phyloP scores from a whole-genome alignment of 1,140 invertebrate genomes.

The Branchinecta lindahli region DNA sequence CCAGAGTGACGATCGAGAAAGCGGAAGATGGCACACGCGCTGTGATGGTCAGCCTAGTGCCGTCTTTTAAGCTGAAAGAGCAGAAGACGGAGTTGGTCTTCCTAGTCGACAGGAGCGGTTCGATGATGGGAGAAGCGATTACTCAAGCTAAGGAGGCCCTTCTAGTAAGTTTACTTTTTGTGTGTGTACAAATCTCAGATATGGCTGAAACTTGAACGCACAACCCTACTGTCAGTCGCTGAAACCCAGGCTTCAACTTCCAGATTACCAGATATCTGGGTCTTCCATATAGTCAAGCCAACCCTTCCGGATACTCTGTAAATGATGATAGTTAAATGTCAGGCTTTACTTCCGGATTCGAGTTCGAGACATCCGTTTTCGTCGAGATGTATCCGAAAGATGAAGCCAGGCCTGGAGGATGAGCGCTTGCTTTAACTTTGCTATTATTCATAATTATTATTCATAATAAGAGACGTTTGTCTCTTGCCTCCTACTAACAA shows the following conservation, averaged over 20 bases:
- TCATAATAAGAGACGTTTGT: too few species aligned
- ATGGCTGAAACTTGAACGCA: conserved; percentile 10
- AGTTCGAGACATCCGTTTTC: too few species aligned
- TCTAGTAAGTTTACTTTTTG: conserved; percentile 18
- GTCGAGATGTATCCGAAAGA: too few species aligned
- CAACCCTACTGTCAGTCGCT: conserved; percentile 2
- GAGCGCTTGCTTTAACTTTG: too few species aligned
- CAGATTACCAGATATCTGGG: too few species aligned
- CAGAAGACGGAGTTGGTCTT: conserved; percentile 28
- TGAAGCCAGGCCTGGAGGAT: too few species aligned
- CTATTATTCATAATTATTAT: too few species aligned
- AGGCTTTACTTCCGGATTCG: too few species aligned
- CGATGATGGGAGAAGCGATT: conserved; percentile 29
- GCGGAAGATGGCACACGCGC: conserved; percentile 7
- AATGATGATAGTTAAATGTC: too few species aligned
- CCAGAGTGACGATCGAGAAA: conserved; percentile 21
- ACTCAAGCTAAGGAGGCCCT: conserved; percentile 28
- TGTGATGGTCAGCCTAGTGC: conserved; percentile 25
- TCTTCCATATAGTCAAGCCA: background rate
- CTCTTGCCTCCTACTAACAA: too few species aligned
- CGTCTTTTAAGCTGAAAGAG: conserved; percentile 24
- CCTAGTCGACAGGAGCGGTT: conserved; percentile 28
- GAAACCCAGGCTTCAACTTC: background rate
- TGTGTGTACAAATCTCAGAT: background rate
- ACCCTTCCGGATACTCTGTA: too few species aligned